A percentile compares a stretch with the other conserved stretches of the same genome.
phyloP scores from a whole-genome alignment of 2,888 invertebrate genomes.

The Hirtodrosophila cameraria region DNA sequence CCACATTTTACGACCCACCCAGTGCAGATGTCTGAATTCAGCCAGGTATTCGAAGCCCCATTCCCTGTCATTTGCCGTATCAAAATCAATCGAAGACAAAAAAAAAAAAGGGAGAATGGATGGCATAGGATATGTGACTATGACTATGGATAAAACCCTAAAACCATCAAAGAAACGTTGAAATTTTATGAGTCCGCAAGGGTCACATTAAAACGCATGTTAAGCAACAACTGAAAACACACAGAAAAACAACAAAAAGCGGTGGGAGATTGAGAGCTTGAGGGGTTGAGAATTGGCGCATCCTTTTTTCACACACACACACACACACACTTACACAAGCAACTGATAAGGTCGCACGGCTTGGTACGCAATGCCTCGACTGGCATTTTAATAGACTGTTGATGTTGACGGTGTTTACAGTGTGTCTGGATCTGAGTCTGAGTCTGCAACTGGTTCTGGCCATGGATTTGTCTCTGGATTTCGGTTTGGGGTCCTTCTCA shows the following conservation, averaged over 20 bases:
- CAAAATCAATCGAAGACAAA: slow-evolving; percentile 68
- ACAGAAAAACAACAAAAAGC: slow-evolving; percentile 24
- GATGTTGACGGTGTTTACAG: slow-evolving; percentile 68
- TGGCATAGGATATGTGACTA: slow-evolving; percentile 1
- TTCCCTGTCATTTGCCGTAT: slow-evolving; percentile 48
- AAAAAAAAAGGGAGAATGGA: slow-evolving; percentile 3
- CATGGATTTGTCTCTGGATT: too few relatives aligned
- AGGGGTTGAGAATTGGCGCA: slow-evolving; percentile 16
- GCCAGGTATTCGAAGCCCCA: slow-evolving; percentile 2
- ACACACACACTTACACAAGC: slow-evolving; percentile 12
- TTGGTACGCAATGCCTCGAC: slow-evolving; percentile 62
- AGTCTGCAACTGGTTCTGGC: not conserved
- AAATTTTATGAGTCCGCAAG: slow-evolving; percentile 76
- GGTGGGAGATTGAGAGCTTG: slow-evolving; percentile 1
- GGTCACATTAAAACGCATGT: slow-evolving; percentile 80
- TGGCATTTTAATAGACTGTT: slow-evolving; percentile 78
- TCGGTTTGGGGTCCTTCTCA: too few relatives aligned
- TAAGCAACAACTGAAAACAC: slow-evolving; percentile 52
- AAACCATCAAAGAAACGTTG: slow-evolving; percentile 61
- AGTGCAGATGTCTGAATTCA: not conserved
- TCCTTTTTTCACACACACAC: slow-evolving; percentile 15
- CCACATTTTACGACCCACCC: slow-evolving; percentile 43
- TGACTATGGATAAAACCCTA: slow-evolving; percentile 28
- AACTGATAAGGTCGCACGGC: slow-evolving; percentile 67
- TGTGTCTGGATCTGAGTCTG: slow-evolving; percentile 52